Evolutionary conservation across 2,888 invertebrate species (phyloP).

Genomic region (Sinelater perroti): DNA sequence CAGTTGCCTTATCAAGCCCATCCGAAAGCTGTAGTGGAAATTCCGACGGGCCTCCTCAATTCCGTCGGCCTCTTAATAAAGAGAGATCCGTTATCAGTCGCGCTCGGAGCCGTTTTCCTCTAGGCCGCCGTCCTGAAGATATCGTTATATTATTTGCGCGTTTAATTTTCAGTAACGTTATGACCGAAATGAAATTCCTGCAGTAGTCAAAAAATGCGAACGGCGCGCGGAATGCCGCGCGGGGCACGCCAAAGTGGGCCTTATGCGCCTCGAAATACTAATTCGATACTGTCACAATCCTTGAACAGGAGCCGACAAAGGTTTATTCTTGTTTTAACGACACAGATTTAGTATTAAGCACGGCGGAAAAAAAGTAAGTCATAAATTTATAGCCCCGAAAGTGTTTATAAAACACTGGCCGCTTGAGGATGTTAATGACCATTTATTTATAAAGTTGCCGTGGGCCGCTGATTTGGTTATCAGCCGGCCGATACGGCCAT

Average conservation of each 20-base stretch:
- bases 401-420: conserved; percentile 60
- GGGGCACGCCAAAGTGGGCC: conserved; percentile 45
- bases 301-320: conserved; percentile 57
- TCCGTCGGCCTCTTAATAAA: no score
- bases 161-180: conserved; percentile 44
- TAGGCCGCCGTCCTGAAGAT: no score
- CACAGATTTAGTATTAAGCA: conserved; percentile 60
- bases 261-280: conserved; percentile 41
- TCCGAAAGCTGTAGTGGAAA: no score
- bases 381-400: conserved; percentile 59
- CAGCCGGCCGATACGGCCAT: no score
- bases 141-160: conserved; percentile 4
- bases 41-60: no score
- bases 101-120: no score
- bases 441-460: conserved; percentile 48
- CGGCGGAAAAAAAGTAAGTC: conserved; percentile 58
- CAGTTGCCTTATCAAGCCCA: no score
- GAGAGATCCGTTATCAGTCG: no score
- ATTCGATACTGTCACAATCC: conserved; percentile 41
- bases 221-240: conserved; percentile 51
- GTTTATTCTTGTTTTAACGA: conserved; percentile 55
- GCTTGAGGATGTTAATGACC: conserved; percentile 54
- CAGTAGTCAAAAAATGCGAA: conserved; percentile 60
- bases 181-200: conserved; percentile 58
- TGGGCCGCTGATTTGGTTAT: conserved; percentile 9